phyloP scores from a whole-genome alignment of 2,888 invertebrate genomes.

The Dryobotodes eremita region DNA sequence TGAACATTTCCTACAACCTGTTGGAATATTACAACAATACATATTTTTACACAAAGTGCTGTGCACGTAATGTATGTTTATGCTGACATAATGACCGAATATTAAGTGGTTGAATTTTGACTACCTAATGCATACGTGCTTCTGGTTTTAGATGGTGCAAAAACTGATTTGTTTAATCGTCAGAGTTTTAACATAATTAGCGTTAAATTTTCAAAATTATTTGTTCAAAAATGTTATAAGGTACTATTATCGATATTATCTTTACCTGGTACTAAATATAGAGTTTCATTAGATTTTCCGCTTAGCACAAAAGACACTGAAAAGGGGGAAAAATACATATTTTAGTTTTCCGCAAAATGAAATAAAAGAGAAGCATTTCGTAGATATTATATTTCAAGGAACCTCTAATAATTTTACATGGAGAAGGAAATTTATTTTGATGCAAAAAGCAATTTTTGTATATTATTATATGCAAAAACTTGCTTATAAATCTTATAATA shows the following conservation, averaged over 20 bases:
- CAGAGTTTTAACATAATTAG: neutral
- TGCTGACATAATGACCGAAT: conserved; percentile 60
- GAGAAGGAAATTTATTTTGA: conserved; percentile 4
- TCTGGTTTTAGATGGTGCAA: conserved; percentile 9
- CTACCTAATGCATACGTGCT: conserved; percentile 22
- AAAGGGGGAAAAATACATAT: neutral
- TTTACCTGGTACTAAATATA: neutral
- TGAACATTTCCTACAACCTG: conserved; percentile 72
- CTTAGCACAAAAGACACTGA: neutral
- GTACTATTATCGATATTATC: too few relatives aligned
- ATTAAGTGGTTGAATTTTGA: conserved; percentile 48
- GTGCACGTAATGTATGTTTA: conserved; percentile 47
- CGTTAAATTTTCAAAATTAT: neutral
- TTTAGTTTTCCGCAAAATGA: neutral
- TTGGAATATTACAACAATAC: conserved; percentile 57
- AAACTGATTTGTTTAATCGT: neutral
- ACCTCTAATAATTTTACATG: conserved; percentile 5
- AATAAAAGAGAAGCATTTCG: neutral
- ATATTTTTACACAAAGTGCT: conserved; percentile 48
- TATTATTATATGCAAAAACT: too few relatives aligned
- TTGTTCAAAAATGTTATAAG: neutral
- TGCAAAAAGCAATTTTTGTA: neutral
- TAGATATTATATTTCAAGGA: neutral
- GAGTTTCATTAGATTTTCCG: neutral
- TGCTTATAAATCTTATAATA: neutral